Conservation (phyloP, 2,113 vertebrate genomes). For the Epinephelus moara region DNA sequence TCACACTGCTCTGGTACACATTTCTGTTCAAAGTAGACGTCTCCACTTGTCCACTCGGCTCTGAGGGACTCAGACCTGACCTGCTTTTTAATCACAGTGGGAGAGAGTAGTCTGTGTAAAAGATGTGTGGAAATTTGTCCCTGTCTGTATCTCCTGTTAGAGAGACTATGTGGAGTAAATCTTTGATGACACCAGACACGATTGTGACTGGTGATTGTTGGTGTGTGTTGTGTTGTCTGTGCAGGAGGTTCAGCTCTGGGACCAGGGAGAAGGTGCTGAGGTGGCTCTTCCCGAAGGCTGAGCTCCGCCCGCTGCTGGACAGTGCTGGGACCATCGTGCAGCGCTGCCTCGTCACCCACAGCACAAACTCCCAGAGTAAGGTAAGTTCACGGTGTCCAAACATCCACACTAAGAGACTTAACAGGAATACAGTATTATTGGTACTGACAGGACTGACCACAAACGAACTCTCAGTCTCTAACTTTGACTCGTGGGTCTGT, state of each 20-base stretch:
- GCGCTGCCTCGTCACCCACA: slow-evolving; percentile 82
- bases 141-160: neutral
- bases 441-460: neutral
- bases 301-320: slow-evolving; percentile 83
- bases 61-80: neutral
- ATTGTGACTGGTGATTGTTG: too few relatives aligned
- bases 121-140: neutral
- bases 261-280: slow-evolving; percentile 79
- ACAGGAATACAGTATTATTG: neutral
- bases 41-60: too few relatives aligned
- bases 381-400: slow-evolving; percentile 48
- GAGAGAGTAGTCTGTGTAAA: neutral
- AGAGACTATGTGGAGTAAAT: neutral
- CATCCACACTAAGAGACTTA: neutral
- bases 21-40: neutral
- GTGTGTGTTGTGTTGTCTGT: neutral
- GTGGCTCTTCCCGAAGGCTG: slow-evolving; percentile 83
- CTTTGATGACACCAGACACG: neutral
- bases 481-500: neutral
- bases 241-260: slow-evolving; percentile 79
- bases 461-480: neutral
- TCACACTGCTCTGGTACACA: slow-evolving; percentile 84
- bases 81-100: neutral
- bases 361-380: slow-evolving; percentile 76
- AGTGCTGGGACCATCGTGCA: slow-evolving; percentile 78